Base-by-base conservation (phyloP, 2,113 vertebrate genomes). In the Sander lucioperca region DNA sequence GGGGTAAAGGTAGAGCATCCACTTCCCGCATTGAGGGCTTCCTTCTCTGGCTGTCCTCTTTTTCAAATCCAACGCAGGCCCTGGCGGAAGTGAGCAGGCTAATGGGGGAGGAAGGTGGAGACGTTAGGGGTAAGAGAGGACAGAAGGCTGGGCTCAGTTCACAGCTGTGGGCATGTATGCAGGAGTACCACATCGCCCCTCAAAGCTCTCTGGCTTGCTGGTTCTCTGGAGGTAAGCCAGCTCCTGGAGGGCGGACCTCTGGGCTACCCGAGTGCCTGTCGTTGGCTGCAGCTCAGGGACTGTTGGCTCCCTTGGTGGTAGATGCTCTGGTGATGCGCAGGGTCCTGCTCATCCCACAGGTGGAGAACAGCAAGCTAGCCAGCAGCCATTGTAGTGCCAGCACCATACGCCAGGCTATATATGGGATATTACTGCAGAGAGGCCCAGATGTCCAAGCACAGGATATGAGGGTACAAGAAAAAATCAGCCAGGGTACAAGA, bases 331-430 rank as follows among this genome's bases (percentile, higher is more conserved):
- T 97, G 1, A 94, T 97, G 47, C 94, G 63, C 48, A 95, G 95
- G 65, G 96, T 94, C n/a, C 85, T 99, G 77, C 96, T 99, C 11
- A 91, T 94, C 0, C 92, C 94, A 1, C 98, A 99, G 79, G 98
- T 99, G 75, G 98, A 99, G 90, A 96, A 98, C 87, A 95, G 95
- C 89, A 95, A 92, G 84, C 92, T 87, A 18, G 75, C 95, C 19
- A 98, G 96, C 45, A 97, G 97, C 53, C 96, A 99, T 25, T 69
- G 77, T 13, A 16, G 92, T 1, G 93, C 98, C 12, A 75, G 89
- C 87, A 88, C 94, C 68, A 95, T 99, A 82, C 97, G 98, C 0
- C 96, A 95, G 25, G 88, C 93, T 18, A 91, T 98, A 53, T 99
- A 99, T 19, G 95, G 96, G 25, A 92, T 99, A 33, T 94, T 99